Evolutionary conservation across 2,888 invertebrate genomes (phyloP).

Genomic region (Phalera bucephala): DNA sequence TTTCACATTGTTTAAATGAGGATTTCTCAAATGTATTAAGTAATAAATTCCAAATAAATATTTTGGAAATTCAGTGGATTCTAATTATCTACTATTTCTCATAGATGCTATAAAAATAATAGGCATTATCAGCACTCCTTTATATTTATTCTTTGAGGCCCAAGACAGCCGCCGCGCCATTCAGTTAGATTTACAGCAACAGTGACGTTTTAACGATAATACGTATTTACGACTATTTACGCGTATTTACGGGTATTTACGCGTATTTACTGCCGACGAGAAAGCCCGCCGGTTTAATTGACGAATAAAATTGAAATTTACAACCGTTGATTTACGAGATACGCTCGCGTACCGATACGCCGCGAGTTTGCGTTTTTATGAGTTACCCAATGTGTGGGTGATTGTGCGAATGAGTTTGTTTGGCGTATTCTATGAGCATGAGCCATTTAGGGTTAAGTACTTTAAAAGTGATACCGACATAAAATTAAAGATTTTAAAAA

Average conservation of each 20-base stretch:
- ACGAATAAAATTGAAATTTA: constrained; percentile 82
- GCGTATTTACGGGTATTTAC: constrained; percentile 78
- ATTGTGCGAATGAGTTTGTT: constrained; percentile 9
- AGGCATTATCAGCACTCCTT: constrained; percentile 12
- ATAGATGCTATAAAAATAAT: constrained; percentile 3
- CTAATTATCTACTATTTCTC: background rate
- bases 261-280: constrained; percentile 72
- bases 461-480: no score
- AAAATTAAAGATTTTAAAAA: no score
- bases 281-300: constrained; percentile 80
- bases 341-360: constrained; percentile 36
- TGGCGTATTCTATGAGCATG: constrained; percentile 1
- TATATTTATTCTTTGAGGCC: constrained; percentile 27
- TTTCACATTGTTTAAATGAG: no score
- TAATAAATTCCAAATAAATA: no score
- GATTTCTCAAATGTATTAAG: no score
- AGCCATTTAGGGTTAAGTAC: no score
- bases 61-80: no score
- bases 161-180: constrained; percentile 58
- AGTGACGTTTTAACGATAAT: constrained; percentile 82
- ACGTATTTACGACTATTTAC: constrained; percentile 80
- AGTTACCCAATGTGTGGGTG: constrained; percentile 28
- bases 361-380: constrained; percentile 52
- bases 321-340: constrained; percentile 66
- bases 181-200: constrained; percentile 67